Evolutionary conservation across 2,888 invertebrate genomes (phyloP).

Genomic region (Athripsodes cinereus): DNA sequence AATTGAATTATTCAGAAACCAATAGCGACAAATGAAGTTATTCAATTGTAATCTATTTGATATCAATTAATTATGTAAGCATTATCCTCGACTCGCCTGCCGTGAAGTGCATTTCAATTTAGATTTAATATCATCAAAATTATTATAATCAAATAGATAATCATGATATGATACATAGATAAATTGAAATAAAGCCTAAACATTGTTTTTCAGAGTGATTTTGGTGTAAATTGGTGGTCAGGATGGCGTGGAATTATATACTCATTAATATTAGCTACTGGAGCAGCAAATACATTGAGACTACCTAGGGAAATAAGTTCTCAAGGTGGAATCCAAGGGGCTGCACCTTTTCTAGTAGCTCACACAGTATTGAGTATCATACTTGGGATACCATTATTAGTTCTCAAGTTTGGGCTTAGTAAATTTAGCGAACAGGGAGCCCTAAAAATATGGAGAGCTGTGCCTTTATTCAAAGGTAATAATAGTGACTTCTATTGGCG

Average conservation of each 20-base stretch:
- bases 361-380: slow-evolving; percentile 44
- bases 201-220: slow-evolving; percentile 6
- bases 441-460: slow-evolving; percentile 58
- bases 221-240: neutral
- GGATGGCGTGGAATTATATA: slow-evolving; percentile 33
- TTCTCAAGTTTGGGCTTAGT: slow-evolving; percentile 57
- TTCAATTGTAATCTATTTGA: no score
- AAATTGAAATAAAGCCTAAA: no score
- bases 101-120: no score
- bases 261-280: slow-evolving; percentile 51
- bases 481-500: no score
- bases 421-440: slow-evolving; percentile 61
- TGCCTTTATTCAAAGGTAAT: slow-evolving; percentile 59
- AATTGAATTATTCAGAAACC: no score
- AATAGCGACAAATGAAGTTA: no score
- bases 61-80: no score
- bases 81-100: no score
- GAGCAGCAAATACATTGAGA: slow-evolving; percentile 53
- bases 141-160: no score
- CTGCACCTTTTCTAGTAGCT: slow-evolving; percentile 49
- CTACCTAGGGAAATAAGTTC: slow-evolving; percentile 44
- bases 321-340: slow-evolving; percentile 49
- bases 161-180: no score
- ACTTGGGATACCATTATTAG: slow-evolving; percentile 52
- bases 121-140: no score